These are phyloP conservation scores for Tapera naevia DNA, from an alignment of 2,797 vertebrate species.

Conservation along the genomic window DNA sequence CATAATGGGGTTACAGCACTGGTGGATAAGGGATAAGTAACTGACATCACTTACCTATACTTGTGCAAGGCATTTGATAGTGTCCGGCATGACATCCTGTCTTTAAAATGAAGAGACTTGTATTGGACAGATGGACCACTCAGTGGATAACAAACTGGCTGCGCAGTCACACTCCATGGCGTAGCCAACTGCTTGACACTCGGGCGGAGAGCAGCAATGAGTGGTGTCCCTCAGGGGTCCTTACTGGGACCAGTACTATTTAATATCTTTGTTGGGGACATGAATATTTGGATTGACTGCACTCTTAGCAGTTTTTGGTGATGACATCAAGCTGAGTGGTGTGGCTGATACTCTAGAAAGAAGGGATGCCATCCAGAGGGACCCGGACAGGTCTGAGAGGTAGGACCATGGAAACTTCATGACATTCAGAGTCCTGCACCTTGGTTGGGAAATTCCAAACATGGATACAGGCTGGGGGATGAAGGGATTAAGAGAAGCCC, in stretches of 20 bases:
- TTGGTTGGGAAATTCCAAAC: not conserved
- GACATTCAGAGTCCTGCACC: not conserved
- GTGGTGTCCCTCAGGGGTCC: not conserved
- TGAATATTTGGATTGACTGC: not conserved
- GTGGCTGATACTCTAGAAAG: not conserved
- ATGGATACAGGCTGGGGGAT: not conserved
- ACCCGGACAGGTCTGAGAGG: not conserved
- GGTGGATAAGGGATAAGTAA: not conserved
- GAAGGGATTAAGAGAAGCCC: not conserved
- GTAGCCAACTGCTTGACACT: not conserved
- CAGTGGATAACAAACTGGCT: not conserved
- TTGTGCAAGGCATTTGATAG: not conserved
- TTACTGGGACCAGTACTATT: not conserved
- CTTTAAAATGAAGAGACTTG: not conserved
- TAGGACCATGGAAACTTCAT: not conserved
- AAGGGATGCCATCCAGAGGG: not conserved
- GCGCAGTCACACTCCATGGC: not conserved
- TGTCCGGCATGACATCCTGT: not conserved
- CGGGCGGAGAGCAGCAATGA: not conserved
- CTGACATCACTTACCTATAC: not conserved
- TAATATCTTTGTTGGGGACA: not conserved
- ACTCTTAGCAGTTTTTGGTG: not conserved
- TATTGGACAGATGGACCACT: not conserved
- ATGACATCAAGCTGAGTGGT: not conserved
- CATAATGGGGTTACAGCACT: not conserved